Evolutionary conservation across 2,888 invertebrate genomes (phyloP).

Genomic region (Lutraria lutraria): DNA sequence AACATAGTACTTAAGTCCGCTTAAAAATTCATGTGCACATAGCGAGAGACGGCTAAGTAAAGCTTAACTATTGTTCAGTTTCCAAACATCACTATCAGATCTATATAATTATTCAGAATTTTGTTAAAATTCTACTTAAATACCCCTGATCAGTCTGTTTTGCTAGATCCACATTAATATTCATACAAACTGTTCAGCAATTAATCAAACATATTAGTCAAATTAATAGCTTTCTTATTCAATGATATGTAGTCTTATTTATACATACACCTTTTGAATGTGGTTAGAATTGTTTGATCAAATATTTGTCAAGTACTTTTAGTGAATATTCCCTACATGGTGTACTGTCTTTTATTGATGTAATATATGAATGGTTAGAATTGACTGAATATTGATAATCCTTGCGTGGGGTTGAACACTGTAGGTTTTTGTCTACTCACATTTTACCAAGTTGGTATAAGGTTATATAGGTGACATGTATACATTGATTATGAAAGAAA

Average conservation of each 20-base stretch:
- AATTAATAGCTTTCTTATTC: background rate
- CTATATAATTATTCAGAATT: too few relatives aligned
- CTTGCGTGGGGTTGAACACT: background rate
- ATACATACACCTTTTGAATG: background rate
- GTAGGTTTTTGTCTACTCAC: background rate
- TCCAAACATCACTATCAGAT: too few relatives aligned
- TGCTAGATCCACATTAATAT: too few relatives aligned
- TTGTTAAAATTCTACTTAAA: too few relatives aligned
- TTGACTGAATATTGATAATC: background rate
- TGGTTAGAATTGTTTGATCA: constrained; percentile 4
- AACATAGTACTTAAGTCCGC: too few relatives aligned
- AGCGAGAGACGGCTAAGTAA: too few relatives aligned
- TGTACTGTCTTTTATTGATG: background rate
- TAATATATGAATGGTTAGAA: background rate
- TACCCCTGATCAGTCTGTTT: too few relatives aligned
- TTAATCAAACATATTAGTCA: background rate
- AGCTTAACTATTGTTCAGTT: too few relatives aligned
- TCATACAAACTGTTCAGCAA: too few relatives aligned
- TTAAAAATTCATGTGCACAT: too few relatives aligned
- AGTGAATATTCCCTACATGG: background rate
- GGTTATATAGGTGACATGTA: background rate
- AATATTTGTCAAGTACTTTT: background rate
- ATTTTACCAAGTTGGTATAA: background rate
- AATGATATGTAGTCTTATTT: background rate
- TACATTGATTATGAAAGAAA: background rate